Conservation (phyloP, 2,888 invertebrate genomes). For the Campopleginae sp. region DNA sequence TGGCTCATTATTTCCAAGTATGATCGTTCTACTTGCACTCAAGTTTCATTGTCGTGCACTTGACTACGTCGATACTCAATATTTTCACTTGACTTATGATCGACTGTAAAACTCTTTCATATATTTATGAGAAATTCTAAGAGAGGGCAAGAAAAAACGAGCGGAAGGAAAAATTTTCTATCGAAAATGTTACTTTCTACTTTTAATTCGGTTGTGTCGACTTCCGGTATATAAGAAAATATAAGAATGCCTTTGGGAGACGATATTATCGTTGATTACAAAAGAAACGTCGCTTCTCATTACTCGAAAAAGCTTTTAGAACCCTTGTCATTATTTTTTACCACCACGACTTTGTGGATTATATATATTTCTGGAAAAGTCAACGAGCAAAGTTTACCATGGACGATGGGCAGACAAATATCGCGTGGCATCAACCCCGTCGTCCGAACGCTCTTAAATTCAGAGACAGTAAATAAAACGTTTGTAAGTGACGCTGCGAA, state of each 20-base stretch:
- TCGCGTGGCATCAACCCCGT: slow-evolving; percentile 20
- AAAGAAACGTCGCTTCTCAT: not conserved
- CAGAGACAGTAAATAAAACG: slow-evolving; percentile 35
- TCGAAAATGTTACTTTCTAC: too few relatives aligned
- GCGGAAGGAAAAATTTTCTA: not conserved
- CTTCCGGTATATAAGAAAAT: not conserved
- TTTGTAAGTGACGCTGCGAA: slow-evolving; percentile 24
- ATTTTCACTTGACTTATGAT: not conserved
- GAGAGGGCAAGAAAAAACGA: too few relatives aligned
- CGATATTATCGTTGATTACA: slow-evolving; percentile 4
- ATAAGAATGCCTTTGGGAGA: slow-evolving; percentile 6
- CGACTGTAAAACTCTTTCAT: too few relatives aligned
- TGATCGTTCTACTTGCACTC: not conserved
- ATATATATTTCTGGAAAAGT: not conserved
- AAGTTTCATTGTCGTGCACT: not conserved
- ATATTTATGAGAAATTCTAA: too few relatives aligned
- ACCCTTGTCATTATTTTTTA: not conserved
- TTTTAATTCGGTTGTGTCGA: not conserved
- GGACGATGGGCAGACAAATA: not conserved
- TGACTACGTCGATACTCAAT: not conserved
- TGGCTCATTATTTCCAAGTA: not conserved
- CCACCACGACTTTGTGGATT: not conserved
- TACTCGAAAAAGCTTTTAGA: not conserved
- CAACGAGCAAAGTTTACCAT: not conserved
- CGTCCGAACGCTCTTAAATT: not conserved